Percentiles rank a stretch among this genome's conserved stretches.
phyloP scores from a whole-genome alignment of 1,140 invertebrate genomes.

The Halictus rubicundus region DNA sequence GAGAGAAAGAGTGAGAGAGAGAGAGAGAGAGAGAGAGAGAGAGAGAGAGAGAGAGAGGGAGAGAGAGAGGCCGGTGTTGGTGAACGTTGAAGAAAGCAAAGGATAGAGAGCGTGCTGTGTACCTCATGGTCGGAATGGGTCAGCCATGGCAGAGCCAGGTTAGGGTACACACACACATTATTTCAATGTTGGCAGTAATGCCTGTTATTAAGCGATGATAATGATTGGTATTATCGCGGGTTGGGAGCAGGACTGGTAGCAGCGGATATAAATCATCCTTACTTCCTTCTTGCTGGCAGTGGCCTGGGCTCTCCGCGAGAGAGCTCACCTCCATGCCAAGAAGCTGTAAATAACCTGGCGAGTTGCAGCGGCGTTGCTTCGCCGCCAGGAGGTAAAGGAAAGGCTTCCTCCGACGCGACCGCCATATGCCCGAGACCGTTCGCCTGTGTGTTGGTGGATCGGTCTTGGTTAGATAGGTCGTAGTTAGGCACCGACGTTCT shows the following conservation, averaged over 20 bases:
- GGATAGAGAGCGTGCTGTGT: not conserved
- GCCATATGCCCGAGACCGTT: not conserved
- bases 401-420: constrained; percentile 30
- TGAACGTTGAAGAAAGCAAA: constrained; percentile 9
- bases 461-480: constrained; percentile 39
- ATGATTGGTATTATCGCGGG: constrained; percentile 82
- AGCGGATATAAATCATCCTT: constrained; percentile 81
- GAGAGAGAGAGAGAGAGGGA: not conserved
- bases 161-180: constrained; percentile 73
- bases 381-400: constrained; percentile 49
- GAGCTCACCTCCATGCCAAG: constrained; percentile 77
- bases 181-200: constrained; percentile 82
- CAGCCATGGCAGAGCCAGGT: constrained; percentile 67
- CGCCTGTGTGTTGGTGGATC: constrained; percentile 24
- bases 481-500: constrained; percentile 30
- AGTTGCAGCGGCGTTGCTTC: constrained; percentile 63
- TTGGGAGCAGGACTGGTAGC: constrained; percentile 81
- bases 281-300: constrained; percentile 78
- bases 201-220: constrained; percentile 82
- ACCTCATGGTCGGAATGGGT: constrained; percentile 70
- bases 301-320: constrained; percentile 51
- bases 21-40: constrained; percentile 12
- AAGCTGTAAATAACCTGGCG: constrained; percentile 78
- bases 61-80: not conserved
- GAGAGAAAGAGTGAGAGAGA: constrained; percentile 7